Percentiles rank a stretch among this genome's conserved stretches.
Conservation (phyloP, 2,888 invertebrate species). For the Trisateles emortualis region DNA sequence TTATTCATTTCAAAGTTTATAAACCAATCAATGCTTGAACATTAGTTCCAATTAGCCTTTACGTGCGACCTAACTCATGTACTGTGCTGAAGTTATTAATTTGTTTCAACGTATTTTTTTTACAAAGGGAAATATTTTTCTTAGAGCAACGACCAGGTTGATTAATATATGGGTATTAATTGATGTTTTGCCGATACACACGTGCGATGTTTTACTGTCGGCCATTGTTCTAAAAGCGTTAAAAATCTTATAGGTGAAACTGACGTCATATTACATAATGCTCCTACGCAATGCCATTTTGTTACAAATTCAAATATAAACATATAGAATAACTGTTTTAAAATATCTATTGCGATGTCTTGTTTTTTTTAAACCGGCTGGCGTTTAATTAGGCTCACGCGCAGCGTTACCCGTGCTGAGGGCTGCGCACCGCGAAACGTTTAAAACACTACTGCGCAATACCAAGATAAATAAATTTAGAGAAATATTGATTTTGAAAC, state of each 20-base stretch:
- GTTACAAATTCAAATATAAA: slow-evolving; percentile 19
- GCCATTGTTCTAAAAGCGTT: slow-evolving; percentile 17
- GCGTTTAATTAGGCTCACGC: slow-evolving; percentile 53
- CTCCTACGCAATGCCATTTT: slow-evolving; percentile 18
- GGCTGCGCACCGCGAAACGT: slow-evolving; percentile 48
- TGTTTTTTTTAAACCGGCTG: slow-evolving; percentile 40
- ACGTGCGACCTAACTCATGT: slow-evolving; percentile 21
- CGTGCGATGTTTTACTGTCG: slow-evolving; percentile 23
- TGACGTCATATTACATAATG: slow-evolving; percentile 28
- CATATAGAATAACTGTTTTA: slow-evolving; percentile 27
- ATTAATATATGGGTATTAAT: slow-evolving; percentile 1
- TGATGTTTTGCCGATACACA: slow-evolving; percentile 5
- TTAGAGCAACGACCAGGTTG: slow-evolving; percentile 4
- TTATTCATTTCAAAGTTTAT: slow-evolving; percentile 23
- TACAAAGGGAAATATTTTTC: slow-evolving; percentile 9
- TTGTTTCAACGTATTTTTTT: slow-evolving; percentile 13
- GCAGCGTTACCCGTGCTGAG: slow-evolving; percentile 54
- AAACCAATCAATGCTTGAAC: slow-evolving; percentile 28
- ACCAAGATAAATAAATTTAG: slow-evolving; percentile 52
- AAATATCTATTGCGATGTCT: slow-evolving; percentile 36
- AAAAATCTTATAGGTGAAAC: slow-evolving; percentile 3
- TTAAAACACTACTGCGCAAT: slow-evolving; percentile 68
- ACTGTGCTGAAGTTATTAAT: slow-evolving; percentile 24
- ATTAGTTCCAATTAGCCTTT: slow-evolving; percentile 30
- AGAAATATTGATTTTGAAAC: slow-evolving; percentile 51